Percentiles rank a stretch among this genome's conserved stretches.
Conservation (phyloP, 1,140 invertebrate genomes). For the Leguminivora glycinivorella region DNA sequence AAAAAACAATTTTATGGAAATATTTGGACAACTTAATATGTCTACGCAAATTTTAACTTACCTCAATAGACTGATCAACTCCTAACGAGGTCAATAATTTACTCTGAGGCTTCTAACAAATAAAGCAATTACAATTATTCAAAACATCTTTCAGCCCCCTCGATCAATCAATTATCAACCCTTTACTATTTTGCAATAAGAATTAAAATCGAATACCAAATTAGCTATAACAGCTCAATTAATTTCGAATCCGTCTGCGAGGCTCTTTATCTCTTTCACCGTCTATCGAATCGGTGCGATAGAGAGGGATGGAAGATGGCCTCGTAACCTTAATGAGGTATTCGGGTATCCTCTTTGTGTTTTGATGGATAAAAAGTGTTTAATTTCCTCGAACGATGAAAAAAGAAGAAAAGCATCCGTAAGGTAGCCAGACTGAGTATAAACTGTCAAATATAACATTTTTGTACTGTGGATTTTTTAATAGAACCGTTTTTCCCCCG, state of each 20-base stretch:
- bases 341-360: constrained; percentile 11
- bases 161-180: neutral
- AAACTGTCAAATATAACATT: neutral
- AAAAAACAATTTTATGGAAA: neutral
- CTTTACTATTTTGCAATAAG: neutral
- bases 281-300: neutral
- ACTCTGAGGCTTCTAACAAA: neutral
- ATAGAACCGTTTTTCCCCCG: too few relatives aligned
- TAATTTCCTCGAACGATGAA: neutral
- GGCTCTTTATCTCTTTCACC: neutral
- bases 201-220: neutral
- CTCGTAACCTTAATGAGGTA: constrained; percentile 1
- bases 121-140: constrained; percentile 10
- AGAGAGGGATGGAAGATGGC: neutral
- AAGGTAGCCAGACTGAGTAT: neutral
- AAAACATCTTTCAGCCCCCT: neutral
- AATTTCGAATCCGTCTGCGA: constrained; percentile 9
- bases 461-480: neutral
- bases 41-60: neutral
- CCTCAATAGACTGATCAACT: neutral
- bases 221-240: constrained; percentile 3
- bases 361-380: constrained; percentile 10
- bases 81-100: constrained; percentile 4
- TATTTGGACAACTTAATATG: neutral
- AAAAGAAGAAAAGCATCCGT: neutral